Percentiles rank a stretch among this genome's conserved stretches.
phyloP scores from a whole-genome alignment of 2,113 vertebrate species.

The Probosciger aterrimus region DNA sequence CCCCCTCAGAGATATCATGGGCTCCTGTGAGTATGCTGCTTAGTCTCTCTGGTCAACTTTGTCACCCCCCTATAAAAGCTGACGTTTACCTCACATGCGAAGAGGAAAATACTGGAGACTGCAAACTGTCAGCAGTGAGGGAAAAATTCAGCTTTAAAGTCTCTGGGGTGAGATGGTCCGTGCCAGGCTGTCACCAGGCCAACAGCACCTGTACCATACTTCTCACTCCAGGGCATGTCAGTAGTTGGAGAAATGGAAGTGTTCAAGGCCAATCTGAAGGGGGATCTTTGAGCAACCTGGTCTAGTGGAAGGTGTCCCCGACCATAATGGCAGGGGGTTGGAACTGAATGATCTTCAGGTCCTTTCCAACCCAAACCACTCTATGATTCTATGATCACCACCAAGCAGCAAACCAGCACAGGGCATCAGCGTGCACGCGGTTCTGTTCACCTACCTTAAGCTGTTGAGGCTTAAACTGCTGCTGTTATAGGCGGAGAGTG shows the following conservation, averaged over 20 bases:
- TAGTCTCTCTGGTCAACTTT: neutral
- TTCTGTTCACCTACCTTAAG: slow-evolving; percentile 78
- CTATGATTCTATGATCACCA: neutral
- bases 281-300: neutral
- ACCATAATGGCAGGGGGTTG: too few species aligned
- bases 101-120: neutral
- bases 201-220: neutral
- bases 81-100: neutral
- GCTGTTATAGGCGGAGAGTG: slow-evolving; percentile 86
- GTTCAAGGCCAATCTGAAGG: neutral
- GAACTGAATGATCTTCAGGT: neutral
- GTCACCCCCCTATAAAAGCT: neutral
- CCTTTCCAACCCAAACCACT: neutral
- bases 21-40: neutral
- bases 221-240: neutral
- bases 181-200: neutral
- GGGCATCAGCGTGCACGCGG: rapidly evolving
- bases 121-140: neutral
- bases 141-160: neutral
- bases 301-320: neutral
- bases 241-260: rapidly evolving
- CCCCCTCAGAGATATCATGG: neutral
- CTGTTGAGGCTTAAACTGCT: slow-evolving; percentile 91
- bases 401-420: rapidly evolving
- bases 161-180: neutral